Evolutionary conservation across 2,797 vertebrate species (phyloP).

Genomic region (Hemibagrus guttatus): DNA sequence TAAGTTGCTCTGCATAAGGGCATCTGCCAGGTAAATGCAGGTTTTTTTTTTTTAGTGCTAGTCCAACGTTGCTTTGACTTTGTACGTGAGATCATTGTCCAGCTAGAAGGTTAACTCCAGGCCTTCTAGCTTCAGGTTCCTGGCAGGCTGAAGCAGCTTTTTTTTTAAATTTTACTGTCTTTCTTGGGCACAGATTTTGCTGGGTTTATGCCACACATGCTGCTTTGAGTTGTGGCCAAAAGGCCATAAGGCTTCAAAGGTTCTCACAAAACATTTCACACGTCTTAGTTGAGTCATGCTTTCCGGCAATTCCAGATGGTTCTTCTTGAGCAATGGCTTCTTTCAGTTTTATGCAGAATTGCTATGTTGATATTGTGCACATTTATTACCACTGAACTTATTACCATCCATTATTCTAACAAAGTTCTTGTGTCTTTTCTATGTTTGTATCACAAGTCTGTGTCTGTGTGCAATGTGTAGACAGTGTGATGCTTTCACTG

Average conservation of each 20-base stretch:
- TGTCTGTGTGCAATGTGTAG: background rate
- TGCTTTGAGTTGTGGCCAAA: background rate
- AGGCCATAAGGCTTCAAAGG: background rate
- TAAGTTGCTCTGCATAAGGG: no score
- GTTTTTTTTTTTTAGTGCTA: background rate
- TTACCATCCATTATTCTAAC: background rate
- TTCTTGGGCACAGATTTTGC: background rate
- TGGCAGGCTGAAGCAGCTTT: background rate
- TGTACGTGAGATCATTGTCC: background rate
- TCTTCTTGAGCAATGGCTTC: background rate
- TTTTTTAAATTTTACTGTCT: background rate
- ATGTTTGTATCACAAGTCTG: background rate
- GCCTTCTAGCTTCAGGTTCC: background rate
- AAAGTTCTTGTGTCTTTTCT: background rate
- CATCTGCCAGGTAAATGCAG: no score
- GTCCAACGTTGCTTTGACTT: background rate
- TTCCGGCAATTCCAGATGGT: constrained; percentile 4
- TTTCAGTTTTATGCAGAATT: background rate
- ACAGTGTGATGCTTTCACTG: background rate
- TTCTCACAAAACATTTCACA: background rate
- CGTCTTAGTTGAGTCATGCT: background rate
- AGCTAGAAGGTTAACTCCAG: background rate
- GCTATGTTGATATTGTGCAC: background rate
- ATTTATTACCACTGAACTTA: background rate
- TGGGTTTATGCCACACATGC: background rate